Evolutionary conservation across 2,888 invertebrate genomes (phyloP).

Genomic region (Xestia rhomboidea): DNA sequence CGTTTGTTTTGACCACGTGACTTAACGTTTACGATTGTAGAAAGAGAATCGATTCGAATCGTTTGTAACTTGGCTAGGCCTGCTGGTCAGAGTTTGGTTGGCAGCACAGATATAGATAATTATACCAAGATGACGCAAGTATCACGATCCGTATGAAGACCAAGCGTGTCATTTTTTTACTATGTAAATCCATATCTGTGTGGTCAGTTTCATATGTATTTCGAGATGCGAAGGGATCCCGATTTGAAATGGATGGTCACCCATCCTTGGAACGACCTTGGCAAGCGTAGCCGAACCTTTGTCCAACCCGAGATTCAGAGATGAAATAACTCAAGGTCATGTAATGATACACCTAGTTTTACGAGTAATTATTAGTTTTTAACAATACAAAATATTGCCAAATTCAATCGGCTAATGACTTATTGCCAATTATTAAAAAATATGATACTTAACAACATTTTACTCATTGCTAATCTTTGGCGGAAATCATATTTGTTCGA

Average conservation of each 20-base stretch:
- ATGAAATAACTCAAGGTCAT: background rate
- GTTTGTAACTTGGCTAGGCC: no score
- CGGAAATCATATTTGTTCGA: conserved; percentile 29
- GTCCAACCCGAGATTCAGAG: background rate
- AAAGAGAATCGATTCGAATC: no score
- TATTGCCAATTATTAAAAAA: conserved; percentile 6
- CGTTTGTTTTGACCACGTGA: no score
- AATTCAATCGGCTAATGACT: background rate
- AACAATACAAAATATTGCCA: background rate
- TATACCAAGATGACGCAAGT: no score
- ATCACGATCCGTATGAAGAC: no score
- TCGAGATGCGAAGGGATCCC: background rate
- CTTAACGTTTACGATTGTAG: no score
- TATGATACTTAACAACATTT: conserved; percentile 1
- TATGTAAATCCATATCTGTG: no score
- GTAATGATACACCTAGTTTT: no score
- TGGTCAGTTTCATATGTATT: background rate
- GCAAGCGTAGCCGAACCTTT: background rate
- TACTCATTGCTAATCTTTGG: conserved; percentile 8
- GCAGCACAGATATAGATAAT: no score
- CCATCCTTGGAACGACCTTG: background rate
- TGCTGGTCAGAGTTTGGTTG: background rate
- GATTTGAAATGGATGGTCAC: no score
- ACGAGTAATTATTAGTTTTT: background rate
- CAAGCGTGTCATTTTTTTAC: no score